Evolutionary conservation across 2,797 vertebrate species (phyloP).

Genomic region (Bovichtus diacanthus): DNA sequence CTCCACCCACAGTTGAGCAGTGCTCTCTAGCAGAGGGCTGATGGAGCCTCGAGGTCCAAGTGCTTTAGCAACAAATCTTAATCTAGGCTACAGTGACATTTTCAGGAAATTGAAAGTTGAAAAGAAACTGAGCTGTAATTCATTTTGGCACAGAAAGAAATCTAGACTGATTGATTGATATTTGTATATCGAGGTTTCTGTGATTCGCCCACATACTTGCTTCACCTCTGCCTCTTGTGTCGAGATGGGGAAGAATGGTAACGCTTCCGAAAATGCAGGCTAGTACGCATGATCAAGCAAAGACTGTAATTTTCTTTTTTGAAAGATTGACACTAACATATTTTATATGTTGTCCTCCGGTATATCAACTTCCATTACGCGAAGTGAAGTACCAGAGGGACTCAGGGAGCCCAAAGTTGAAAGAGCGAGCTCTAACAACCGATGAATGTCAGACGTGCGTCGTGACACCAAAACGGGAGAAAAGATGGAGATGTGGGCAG

Average conservation of each 20-base stretch:
- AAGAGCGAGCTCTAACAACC: neutral
- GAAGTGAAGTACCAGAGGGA: neutral
- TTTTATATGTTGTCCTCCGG: neutral
- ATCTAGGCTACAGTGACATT: neutral
- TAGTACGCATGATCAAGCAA: slow-evolving; percentile 8
- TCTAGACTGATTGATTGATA: neutral
- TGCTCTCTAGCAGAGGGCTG: slow-evolving; percentile 52
- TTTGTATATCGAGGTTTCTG: neutral
- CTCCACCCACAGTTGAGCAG: slow-evolving; percentile 52
- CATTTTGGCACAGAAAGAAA: neutral
- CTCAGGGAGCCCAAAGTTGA: too few species aligned
- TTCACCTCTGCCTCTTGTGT: neutral
- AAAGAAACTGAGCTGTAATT: neutral
- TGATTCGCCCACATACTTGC: neutral
- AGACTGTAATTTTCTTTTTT: neutral
- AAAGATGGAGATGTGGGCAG: neutral
- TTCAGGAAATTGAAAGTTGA: neutral
- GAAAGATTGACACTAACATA: neutral
- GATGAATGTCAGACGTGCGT: neutral
- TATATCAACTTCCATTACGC: neutral
- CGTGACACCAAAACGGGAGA: neutral
- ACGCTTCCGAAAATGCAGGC: neutral
- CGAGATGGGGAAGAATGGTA: neutral
- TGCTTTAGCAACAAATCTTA: neutral
- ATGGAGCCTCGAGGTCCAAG: slow-evolving; percentile 30